Evolutionary conservation across 2,888 invertebrate species (phyloP).

Genomic region (Lithophane socia): DNA sequence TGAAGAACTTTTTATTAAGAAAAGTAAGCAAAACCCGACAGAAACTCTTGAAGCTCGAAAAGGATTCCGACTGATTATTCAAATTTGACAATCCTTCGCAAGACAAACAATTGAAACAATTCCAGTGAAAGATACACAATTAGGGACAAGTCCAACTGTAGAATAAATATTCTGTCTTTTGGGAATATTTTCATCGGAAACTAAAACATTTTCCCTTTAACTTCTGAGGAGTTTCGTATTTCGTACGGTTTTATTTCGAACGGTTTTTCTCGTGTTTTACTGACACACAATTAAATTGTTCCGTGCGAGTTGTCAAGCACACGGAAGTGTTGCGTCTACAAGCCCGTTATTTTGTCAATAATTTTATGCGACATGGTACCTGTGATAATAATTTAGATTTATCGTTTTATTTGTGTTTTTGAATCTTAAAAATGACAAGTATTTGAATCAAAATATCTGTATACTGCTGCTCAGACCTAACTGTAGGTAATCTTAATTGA

Average conservation of each 20-base stretch:
- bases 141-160: conserved; percentile 70
- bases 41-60: conserved; percentile 53
- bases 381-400: conserved; percentile 19
- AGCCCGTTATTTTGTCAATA: conserved; percentile 14
- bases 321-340: conserved; percentile 33
- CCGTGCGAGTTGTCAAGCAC: conserved; percentile 64
- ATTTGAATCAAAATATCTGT: background rate
- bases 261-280: conserved; percentile 42
- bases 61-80: conserved; percentile 68
- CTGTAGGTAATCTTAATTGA: background rate
- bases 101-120: conserved; percentile 74
- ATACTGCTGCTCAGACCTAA: background rate
- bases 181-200: conserved; percentile 56
- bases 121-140: conserved; percentile 77
- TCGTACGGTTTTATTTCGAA: conserved; percentile 37
- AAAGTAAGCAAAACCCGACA: conserved; percentile 50
- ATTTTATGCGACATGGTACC: conserved; percentile 11
- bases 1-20: conserved; percentile 47
- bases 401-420: background rate
- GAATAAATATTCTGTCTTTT: conserved; percentile 68
- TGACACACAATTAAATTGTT: conserved; percentile 71
- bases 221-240: conserved; percentile 41
- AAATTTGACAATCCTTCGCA: conserved; percentile 72
- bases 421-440: background rate
- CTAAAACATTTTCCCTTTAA: conserved; percentile 43